Conservation (phyloP, 2,113 vertebrate genomes). For the Scomber colias region DNA sequence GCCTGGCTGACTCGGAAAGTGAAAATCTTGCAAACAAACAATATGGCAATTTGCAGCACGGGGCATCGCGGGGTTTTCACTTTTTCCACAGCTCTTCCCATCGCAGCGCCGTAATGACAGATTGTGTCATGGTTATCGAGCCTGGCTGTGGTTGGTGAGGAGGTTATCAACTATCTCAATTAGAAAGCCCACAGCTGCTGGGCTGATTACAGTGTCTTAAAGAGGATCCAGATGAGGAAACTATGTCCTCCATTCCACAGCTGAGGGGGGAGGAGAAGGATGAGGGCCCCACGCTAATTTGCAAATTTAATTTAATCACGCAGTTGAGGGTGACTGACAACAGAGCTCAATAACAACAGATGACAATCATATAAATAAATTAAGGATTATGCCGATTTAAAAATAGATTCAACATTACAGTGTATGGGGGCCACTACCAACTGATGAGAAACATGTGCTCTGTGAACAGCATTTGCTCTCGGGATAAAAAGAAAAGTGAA, state of each 20-base stretch:
- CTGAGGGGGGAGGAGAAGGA: constrained; percentile 25
- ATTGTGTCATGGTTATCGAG: constrained; percentile 74
- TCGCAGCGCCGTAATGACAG: constrained; percentile 71
- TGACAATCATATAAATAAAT: constrained; percentile 72
- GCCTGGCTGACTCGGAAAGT: constrained; percentile 43
- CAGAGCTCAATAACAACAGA: constrained; percentile 61
- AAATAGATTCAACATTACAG: constrained; percentile 49
- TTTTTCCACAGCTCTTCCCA: constrained; percentile 66
- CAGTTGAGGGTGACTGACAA: constrained; percentile 66
- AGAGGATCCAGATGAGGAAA: constrained; percentile 79
- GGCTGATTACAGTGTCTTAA: constrained; percentile 74
- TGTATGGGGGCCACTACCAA: constrained; percentile 20
- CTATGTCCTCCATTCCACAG: constrained; percentile 59
- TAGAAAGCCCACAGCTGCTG: constrained; percentile 73
- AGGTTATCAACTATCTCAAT: constrained; percentile 81
- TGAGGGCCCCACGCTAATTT: constrained; percentile 60
- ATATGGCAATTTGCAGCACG: constrained; percentile 50
- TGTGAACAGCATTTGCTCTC: constrained; percentile 2
- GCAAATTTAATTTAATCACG: constrained; percentile 70
- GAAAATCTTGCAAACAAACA: constrained; percentile 71
- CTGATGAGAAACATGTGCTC: constrained; percentile 57
- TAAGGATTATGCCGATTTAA: constrained; percentile 51
- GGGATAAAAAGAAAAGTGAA: background rate
- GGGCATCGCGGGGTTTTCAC: constrained; percentile 41
- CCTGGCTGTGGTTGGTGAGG: constrained; percentile 70